Evolutionary conservation across 2,888 invertebrate species (phyloP).

Genomic region (Mamestra brassicae): DNA sequence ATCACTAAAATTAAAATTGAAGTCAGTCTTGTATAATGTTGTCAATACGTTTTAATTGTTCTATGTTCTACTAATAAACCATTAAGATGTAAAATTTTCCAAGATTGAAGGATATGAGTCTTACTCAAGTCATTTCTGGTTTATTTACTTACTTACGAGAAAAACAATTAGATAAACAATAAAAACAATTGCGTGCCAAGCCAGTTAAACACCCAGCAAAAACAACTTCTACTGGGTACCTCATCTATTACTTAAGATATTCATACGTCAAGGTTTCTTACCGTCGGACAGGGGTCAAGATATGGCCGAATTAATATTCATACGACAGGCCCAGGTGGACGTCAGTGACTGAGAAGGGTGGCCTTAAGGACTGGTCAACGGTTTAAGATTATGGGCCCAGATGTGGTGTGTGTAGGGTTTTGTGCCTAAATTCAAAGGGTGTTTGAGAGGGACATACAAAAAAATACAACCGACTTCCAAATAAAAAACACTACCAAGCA

Average conservation of each 20-base stretch:
- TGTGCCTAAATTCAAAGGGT: conserved; percentile 66
- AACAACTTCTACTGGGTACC: conserved; percentile 51
- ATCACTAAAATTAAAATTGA: too few relatives aligned
- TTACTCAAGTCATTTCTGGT: too few relatives aligned
- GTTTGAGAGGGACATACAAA: conserved; percentile 57
- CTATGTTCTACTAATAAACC: too few relatives aligned
- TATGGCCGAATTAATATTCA: conserved; percentile 91
- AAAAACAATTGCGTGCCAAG: not conserved
- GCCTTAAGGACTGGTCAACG: conserved; percentile 86
- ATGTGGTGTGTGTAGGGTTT: conserved; percentile 41
- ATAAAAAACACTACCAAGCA: too few relatives aligned
- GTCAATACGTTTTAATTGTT: too few relatives aligned
- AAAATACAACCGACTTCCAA: too few relatives aligned
- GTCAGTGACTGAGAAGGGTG: conserved; percentile 90
- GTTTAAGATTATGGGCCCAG: conserved; percentile 67
- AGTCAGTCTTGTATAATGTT: too few relatives aligned
- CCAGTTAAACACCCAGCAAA: conserved; percentile 55
- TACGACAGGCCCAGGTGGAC: conserved; percentile 89
- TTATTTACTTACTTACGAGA: too few relatives aligned
- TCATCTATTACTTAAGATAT: conserved; percentile 87
- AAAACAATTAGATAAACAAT: not conserved
- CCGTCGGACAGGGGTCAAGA: conserved; percentile 88
- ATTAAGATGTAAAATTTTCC: too few relatives aligned
- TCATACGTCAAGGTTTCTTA: conserved; percentile 88
- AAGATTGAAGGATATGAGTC: too few relatives aligned